Evolutionary conservation across 2,888 invertebrate species (phyloP).

Genomic region (Parasteatoda lunata): DNA sequence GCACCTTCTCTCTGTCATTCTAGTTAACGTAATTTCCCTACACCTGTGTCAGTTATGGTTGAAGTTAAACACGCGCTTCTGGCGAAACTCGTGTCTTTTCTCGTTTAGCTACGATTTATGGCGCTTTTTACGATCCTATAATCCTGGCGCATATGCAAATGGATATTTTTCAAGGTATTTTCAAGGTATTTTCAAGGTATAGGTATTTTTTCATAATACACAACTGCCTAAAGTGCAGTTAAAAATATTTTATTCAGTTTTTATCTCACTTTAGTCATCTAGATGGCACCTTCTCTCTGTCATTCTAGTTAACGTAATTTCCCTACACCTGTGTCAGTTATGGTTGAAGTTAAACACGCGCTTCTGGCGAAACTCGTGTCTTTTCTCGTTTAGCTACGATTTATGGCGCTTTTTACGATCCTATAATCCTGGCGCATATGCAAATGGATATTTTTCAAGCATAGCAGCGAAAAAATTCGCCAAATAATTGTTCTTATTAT

Average conservation of each 20-base stretch:
- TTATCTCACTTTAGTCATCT: too few species aligned
- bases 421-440: conserved; percentile 32
- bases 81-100: conserved; percentile 29
- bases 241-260: too few species aligned
- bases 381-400: conserved; percentile 33
- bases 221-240: too few species aligned
- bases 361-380: conserved; percentile 24
- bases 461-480: conserved; percentile 8
- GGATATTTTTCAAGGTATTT: conserved; percentile 34
- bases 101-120: conserved; percentile 42
- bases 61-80: conserved; percentile 11
- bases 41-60: conserved; percentile 3
- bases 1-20: neutral
- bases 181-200: too few species aligned
- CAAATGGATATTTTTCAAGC: conserved; percentile 47
- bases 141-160: conserved; percentile 50
- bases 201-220: too few species aligned
- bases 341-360: conserved; percentile 6
- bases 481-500: conserved; percentile 51
- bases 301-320: neutral
- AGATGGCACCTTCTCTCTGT: neutral
- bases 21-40: neutral
- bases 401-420: conserved; percentile 50
- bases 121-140: conserved; percentile 34
- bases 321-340: conserved; percentile 7